Evolutionary conservation across 2,888 invertebrate species (phyloP), one percentile per base, ranked within the genome.

Genomic region (Cepaea hortensis): DNA sequence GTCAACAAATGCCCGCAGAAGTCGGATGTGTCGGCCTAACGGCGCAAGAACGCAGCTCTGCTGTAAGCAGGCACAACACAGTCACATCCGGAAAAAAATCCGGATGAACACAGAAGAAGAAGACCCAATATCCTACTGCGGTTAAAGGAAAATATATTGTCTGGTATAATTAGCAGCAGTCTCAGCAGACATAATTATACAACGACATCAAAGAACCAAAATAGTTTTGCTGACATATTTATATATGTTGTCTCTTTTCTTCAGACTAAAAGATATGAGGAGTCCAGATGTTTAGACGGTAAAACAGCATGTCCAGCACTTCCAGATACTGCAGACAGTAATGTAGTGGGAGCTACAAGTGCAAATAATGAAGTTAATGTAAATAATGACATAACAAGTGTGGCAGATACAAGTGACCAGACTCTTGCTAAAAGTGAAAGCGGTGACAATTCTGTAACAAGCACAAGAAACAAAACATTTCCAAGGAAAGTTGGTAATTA

Each of bases 221-320:
- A 35, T 35, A 35, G 35, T 35, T 35, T 35, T 35, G 35, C 35
- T 35, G 35, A 35, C 35, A 35, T 35, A 35, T 35, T 35, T 35
- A 35, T 35, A 35, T 35, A 35, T 35, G 55, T 55, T 2, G 6
- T 55, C 11, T 55, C 6, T 82, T 1, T 23, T 73, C 46, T 61
- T 23, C 82, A 82, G 82, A 73, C 73, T 46, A 73, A 23, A 73
- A 55, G 35, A 9, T 73, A 55, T 23, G 35, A 82, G 35, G 82
- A 82, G 55, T 72, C 82, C 35, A 73, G 35, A 73, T 23, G 5
- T 7, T 55, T 23, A 4, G 73, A 7, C 35, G 15, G n/a, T 50
- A 35, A 82, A 13, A 72, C 18, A 35, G 35, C n/a, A 23, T 35
- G 35, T 48, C 20, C 61, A 55, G 35, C 55, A 73, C 9, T 65